phyloP scores from a whole-genome alignment of 35 echinoderm and acorn worm species.

The Hemicentrotus pulcherrimus region DNA sequence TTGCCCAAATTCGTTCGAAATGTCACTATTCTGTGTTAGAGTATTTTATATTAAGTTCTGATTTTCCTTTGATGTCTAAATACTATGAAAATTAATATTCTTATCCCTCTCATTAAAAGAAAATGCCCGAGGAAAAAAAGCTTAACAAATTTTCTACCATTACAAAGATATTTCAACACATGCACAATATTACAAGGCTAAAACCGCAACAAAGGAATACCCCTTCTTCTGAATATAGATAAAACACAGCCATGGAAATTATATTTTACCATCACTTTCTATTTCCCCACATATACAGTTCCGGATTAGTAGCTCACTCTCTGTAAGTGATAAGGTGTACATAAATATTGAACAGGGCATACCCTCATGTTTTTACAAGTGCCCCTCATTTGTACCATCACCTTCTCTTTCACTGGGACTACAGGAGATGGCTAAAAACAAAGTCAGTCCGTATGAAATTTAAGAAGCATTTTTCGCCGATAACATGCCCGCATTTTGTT shows the following conservation, averaged over 20 bases:
- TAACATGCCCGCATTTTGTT: not conserved
- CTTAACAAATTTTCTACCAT: too few species aligned
- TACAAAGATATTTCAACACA: too few species aligned
- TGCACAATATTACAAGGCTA: not conserved
- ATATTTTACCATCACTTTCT: slow-evolving; percentile 3
- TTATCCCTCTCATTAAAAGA: too few species aligned
- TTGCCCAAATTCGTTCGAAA: too few species aligned
- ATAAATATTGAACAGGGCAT: not conserved
- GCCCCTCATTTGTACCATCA: not conserved
- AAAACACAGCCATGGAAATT: not conserved
- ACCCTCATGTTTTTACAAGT: not conserved
- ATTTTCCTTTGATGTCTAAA: too few species aligned
- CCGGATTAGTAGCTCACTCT: not conserved
- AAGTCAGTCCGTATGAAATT: not conserved
- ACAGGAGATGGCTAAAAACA: not conserved
- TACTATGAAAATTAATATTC: too few species aligned
- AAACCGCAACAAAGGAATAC: not conserved
- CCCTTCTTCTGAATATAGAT: not conserved
- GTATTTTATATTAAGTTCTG: too few species aligned
- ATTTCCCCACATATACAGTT: not conserved
- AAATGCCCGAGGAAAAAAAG: too few species aligned
- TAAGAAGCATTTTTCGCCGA: not conserved
- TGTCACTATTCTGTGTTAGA: too few species aligned
- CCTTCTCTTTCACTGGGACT: not conserved
- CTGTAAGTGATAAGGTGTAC: not conserved